Percentiles rank a stretch among this genome's conserved stretches.
Conservation (phyloP, 2,797 vertebrate species). For the Phrynocephalus vlangalii region DNA sequence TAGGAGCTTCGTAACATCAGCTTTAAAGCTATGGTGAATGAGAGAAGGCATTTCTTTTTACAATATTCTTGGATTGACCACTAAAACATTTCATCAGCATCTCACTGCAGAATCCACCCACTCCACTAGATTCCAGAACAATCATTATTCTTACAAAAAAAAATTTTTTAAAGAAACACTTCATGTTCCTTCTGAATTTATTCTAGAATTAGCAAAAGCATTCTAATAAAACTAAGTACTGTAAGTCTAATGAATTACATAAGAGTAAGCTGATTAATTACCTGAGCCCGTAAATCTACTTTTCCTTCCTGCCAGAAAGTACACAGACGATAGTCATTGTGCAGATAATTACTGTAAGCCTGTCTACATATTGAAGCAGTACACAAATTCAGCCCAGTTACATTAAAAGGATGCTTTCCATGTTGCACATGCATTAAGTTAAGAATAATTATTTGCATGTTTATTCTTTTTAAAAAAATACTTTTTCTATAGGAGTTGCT, state of each 20-base stretch:
- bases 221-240: conserved; percentile 59
- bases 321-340: not conserved
- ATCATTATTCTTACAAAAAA: not conserved
- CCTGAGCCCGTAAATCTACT: conserved; percentile 61
- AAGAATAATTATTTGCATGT: not conserved
- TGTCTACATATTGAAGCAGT: not conserved
- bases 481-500: not conserved
- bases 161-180: not conserved
- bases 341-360: not conserved
- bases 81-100: no score
- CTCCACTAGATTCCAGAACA: conserved; percentile 57
- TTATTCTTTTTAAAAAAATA: not conserved
- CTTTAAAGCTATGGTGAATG: not conserved
- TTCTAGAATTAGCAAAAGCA: conserved; percentile 60
- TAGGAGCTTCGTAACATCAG: not conserved
- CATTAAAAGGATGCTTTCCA: not conserved
- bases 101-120: no score
- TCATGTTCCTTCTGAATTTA: conserved; percentile 20
- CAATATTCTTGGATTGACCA: no score
- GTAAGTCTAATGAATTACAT: conserved; percentile 70
- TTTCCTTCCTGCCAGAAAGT: conserved; percentile 42
- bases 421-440: not conserved
- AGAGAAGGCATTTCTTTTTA: not conserved
- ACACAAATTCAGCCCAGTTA: not conserved
- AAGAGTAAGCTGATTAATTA: conserved; percentile 71